phyloP scores from a whole-genome alignment of 2,113 vertebrate species.

The Calyptommatus sinebrachiatus region DNA sequence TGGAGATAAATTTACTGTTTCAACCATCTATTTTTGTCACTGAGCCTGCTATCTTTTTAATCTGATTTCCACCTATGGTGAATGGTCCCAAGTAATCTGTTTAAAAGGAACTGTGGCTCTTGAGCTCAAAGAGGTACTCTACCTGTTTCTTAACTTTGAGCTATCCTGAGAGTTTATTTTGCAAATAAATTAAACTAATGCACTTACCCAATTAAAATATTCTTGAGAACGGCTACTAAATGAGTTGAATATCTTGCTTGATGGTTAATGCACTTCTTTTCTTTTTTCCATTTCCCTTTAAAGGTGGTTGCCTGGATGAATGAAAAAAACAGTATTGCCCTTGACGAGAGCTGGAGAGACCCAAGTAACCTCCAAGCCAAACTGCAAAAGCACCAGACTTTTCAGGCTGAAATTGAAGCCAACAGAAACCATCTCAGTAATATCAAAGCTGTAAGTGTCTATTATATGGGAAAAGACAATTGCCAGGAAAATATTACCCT shows the following conservation, averaged over 20 bases:
- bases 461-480: not conserved
- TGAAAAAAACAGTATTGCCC: conserved; percentile 80
- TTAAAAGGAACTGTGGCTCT: too few species aligned
- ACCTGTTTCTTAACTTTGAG: not conserved
- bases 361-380: conserved; percentile 82
- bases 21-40: too few species aligned
- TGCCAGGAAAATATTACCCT: not conserved
- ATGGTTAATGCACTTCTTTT: not conserved
- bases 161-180: not conserved
- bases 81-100: too few species aligned
- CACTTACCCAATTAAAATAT: not conserved
- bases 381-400: conserved; percentile 79
- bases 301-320: conserved; percentile 85
- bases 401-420: conserved; percentile 82
- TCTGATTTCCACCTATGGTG: too few species aligned
- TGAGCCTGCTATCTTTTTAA: too few species aligned
- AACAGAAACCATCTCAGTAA: conserved; percentile 70
- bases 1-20: too few species aligned
- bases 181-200: not conserved
- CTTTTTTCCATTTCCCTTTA: not conserved
- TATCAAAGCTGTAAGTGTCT: conserved; percentile 70
- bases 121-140: too few species aligned
- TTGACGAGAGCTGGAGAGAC: conserved; percentile 83
- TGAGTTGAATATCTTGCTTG: not conserved
- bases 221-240: not conserved